Base-by-base conservation (phyloP, 1,140 invertebrate species). In the Anastatus disparis region DNA sequence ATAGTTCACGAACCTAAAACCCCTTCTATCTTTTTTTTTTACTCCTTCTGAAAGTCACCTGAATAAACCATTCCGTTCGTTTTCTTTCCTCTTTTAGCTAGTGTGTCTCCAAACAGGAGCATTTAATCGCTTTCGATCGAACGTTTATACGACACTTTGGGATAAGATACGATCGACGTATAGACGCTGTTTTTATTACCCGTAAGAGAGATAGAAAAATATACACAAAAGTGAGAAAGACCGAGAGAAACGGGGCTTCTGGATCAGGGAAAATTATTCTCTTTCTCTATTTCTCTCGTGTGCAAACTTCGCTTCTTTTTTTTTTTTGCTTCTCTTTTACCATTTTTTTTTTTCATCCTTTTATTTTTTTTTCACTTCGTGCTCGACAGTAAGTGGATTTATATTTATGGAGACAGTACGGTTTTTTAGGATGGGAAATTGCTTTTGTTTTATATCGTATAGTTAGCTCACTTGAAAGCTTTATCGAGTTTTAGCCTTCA, bases 11-110 rank as follows among this genome's bases (percentile, higher is more conserved):
- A 35, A 35, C 31, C n/a, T n/a, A n/a, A n/a, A n/a, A n/a, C n/a
- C n/a, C n/a, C n/a, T n/a, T n/a, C n/a, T n/a, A n/a, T n/a, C n/a
- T n/a, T n/a, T n/a, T n/a, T n/a, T n/a, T n/a, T n/a, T n/a, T n/a
- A n/a, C n/a, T n/a, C n/a, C n/a, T n/a, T n/a, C n/a, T n/a, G 31
- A 15, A 22, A 27, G 55, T 53, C 77, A 81, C 76, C 77, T 80
- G 78, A 71, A 75, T 77, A 81, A 81, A 81, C 78, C 72, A 55
- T 58, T 67, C 59, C 31, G 31, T 10, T 15, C 38, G 4, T n/a
- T 8, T 4, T 8, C 17, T 29, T n/a, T 20, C 53, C 27, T 35
- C 53, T 4, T 29, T 13, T 24, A 6, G 42, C 6, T 46, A 10
- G 26, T 12, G 29, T 31, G 46, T 64, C 53, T 44, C 61, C 69